A percentile compares a stretch with the other conserved stretches of the same genome.
Evolutionary conservation across 1,140 invertebrate genomes (phyloP).

Genomic region (Dendrolimus kikuchii): DNA sequence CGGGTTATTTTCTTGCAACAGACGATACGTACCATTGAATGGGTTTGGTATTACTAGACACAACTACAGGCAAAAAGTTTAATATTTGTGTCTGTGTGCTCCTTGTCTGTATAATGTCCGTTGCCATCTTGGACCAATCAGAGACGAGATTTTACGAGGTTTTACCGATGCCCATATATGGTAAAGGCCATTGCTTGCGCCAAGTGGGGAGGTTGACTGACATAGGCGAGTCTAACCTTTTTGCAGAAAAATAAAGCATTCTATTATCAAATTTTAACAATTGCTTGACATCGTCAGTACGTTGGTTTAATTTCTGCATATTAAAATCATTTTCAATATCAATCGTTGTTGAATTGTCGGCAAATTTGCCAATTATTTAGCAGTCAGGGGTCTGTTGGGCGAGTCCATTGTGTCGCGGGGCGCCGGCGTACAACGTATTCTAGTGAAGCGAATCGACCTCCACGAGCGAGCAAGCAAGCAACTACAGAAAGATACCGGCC

Average conservation of each 20-base stretch:
- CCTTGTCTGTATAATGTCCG: slow-evolving; percentile 44
- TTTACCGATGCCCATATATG: slow-evolving; percentile 86
- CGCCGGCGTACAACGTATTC: slow-evolving; percentile 37
- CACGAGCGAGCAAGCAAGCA: slow-evolving; percentile 32
- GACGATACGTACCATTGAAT: slow-evolving; percentile 41
- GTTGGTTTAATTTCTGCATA: slow-evolving; percentile 25
- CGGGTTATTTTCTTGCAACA: slow-evolving; percentile 20
- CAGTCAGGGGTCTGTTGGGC: slow-evolving; percentile 41
- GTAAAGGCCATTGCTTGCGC: slow-evolving; percentile 75
- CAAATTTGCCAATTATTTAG: slow-evolving; percentile 31
- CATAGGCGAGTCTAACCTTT: slow-evolving; percentile 40
- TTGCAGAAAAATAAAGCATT: slow-evolving; percentile 41
- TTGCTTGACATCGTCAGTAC: slow-evolving; percentile 33
- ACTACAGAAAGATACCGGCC: slow-evolving; percentile 43
- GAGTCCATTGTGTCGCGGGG: slow-evolving; percentile 38
- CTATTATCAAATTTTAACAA: slow-evolving; percentile 47
- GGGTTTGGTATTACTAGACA: slow-evolving; percentile 46
- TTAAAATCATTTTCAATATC: slow-evolving; percentile 30
- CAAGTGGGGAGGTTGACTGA: slow-evolving; percentile 40
- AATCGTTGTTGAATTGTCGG: slow-evolving; percentile 19
- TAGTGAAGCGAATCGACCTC: slow-evolving; percentile 59
- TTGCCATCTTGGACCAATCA: slow-evolving; percentile 75
- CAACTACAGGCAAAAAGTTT: slow-evolving; percentile 28
- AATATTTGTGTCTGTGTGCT: slow-evolving; percentile 29
- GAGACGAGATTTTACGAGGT: slow-evolving; percentile 43